These are phyloP conservation scores for Chloebia gouldiae DNA, from an alignment of 2,113 vertebrate genomes.

Conservation along the genomic window DNA sequence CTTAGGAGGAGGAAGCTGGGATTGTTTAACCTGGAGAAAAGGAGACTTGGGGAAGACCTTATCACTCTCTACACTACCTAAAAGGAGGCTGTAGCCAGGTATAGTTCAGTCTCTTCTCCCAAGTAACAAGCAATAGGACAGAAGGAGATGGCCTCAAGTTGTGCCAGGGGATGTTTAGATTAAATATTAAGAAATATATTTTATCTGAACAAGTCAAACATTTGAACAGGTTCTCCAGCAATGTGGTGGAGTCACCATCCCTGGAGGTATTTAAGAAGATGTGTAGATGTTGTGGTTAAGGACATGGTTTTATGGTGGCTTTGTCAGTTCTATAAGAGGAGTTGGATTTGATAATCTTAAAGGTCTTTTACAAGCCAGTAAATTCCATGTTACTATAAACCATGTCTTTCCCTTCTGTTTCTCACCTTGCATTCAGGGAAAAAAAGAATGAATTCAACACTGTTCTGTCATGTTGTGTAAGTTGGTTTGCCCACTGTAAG, in stretches of 20 bases:
- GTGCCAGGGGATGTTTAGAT: background rate
- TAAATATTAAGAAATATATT: background rate
- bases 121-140: background rate
- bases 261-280: background rate
- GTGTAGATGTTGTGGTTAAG: background rate
- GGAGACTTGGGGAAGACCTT: background rate
- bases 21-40: background rate
- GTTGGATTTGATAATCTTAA: background rate
- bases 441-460: background rate
- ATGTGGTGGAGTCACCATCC: background rate
- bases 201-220: background rate
- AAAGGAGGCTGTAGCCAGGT: background rate
- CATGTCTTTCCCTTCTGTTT: background rate
- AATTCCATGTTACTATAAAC: background rate
- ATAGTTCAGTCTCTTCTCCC: background rate
- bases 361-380: background rate
- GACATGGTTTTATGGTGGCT: background rate
- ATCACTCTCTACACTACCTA: fast-evolving
- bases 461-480: background rate
- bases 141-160: background rate
- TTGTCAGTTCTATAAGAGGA: background rate
- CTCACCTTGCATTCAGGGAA: background rate
- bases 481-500: background rate
- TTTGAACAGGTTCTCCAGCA: background rate
- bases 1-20: background rate